Evolutionary conservation across 2,888 invertebrate genomes (phyloP), one percentile per base, ranked within the genome.

Genomic region (Petrophora chlorosata): DNA sequence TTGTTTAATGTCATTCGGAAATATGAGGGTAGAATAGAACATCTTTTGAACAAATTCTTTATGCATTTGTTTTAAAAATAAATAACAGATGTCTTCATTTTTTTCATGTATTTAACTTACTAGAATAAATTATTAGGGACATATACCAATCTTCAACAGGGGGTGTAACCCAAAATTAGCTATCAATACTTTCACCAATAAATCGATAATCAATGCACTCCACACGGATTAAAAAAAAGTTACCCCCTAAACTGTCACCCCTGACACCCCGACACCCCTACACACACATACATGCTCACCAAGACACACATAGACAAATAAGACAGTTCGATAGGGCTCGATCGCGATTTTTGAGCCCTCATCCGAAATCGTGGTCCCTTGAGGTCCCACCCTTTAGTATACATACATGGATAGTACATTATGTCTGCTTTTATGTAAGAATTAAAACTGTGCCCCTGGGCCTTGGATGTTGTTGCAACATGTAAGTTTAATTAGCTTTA

Each of bases 321-420:
- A 53, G 49, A 42, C 35, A 48, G 33, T 52, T 52, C 53, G 42
- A 54, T 60, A 57, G 58, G 62, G 60, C 45, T 52, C 32, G 49
- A 60, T 51, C 43, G 47, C 56, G 82, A 85, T 84, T 85, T 84
- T 84, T 85, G 85, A 78, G 69, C 80, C 72, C 78, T 65, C 74
- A 75, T 80, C 79, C 80, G 76, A 69, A 77, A 82, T 72, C 71
- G 67, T 67, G 52, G 76, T 84, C 85, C 83, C 85, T 62, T 51
- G 85, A 75, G 85, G 61, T 53, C 65, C 65, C 71, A 75, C 85
- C 85, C 85, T 80, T 77, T 43, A 26, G 67, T 60, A 65, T 60
- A 64, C 56, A 69, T 68, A 59, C 76, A 76, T 64, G 66, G 74
- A 61, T 66, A 62, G 70, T 74, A 82, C 79, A 83, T 80, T 82